A percentile compares a stretch with the other conserved stretches of the same genome.
These are phyloP conservation scores for Sebastolobus altivelis DNA, from an alignment of 2,797 vertebrate genomes.

Conservation along the genomic window DNA sequence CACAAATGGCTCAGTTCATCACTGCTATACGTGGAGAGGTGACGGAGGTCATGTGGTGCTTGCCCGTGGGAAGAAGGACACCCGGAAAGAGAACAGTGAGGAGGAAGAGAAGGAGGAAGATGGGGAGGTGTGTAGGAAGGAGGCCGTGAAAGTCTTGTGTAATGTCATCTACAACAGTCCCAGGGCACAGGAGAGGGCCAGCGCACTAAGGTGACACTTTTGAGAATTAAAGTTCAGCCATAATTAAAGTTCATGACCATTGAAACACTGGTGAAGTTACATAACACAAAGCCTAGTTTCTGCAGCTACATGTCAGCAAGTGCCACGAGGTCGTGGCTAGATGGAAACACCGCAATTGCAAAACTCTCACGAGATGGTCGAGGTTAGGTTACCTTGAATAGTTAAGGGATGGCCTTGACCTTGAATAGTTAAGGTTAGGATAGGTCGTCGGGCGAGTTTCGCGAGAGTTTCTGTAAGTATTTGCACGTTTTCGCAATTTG, in stretches of 20 bases:
- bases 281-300: background rate
- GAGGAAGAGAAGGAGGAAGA: slow-evolving; percentile 78
- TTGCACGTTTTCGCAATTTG: too few species aligned
- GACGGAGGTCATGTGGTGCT: slow-evolving; percentile 20
- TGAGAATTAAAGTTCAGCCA: too few species aligned
- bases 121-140: slow-evolving; percentile 73
- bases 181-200: slow-evolving; percentile 79
- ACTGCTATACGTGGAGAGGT: background rate
- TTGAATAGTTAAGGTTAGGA: too few species aligned
- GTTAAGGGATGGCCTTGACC: too few species aligned
- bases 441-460: too few species aligned
- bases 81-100: slow-evolving; percentile 40
- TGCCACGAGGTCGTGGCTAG: fast-evolving
- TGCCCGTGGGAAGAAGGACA: slow-evolving; percentile 52
- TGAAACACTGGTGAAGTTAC: background rate
- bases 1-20: background rate
- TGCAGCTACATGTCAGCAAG: background rate
- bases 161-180: slow-evolving; percentile 85
- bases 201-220: slow-evolving; percentile 73
- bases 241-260: background rate
- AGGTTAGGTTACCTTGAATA: too few species aligned
- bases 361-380: too few species aligned
- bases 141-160: slow-evolving; percentile 82
- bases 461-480: too few species aligned
- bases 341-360: too few species aligned